Base-by-base conservation (phyloP, 2,888 invertebrate species). In the Euproctis similis region DNA sequence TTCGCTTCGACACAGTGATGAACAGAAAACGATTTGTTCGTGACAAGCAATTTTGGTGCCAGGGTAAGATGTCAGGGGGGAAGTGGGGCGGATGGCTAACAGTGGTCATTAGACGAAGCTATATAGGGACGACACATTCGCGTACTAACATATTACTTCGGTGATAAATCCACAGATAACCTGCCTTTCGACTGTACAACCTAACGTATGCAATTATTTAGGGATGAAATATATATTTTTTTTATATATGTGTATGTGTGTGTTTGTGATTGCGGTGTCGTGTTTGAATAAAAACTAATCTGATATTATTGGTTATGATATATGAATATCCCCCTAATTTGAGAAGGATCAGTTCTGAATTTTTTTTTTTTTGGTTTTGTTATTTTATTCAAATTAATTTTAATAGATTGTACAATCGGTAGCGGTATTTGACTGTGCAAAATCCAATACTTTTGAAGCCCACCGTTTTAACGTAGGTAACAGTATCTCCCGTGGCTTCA, bases 391-490 rank as follows among this genome's bases (percentile, higher is more conserved):
- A 19, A 19, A 3, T 19, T 19, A 19, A 8, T n/a, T n/a, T 4
- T 19, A 21, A 9, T 24, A 47, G 62, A 67, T 78, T 78, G 80
- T 80, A 78, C 80, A 84, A 72, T 71, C 77, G 73, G 68, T 39
- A 41, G 43, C 55, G 54, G 59, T 58, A 48, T 49, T 55, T 53
- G 63, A 56, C 64, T 59, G 78, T 81, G 80, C 76, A 68, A 59
- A 67, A 70, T 70, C 59, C 63, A 68, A 68, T 64, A 61, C 42
- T 52, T 14, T 63, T 59, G 59, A 63, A 65, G 73, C 87, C 86
- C 91, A 93, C 93, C 93, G 92, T 92, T 91, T 90, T 92, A 86
- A 92, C 92, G 90, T 91, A 92, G 89, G 89, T 90, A 86, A 93
- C 90, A 66, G 92, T 92, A 87, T 94, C 93, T 76, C 92, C 90